Evolutionary conservation across 2,797 vertebrate species (phyloP).

Genomic region (Rhinella marina): DNA sequence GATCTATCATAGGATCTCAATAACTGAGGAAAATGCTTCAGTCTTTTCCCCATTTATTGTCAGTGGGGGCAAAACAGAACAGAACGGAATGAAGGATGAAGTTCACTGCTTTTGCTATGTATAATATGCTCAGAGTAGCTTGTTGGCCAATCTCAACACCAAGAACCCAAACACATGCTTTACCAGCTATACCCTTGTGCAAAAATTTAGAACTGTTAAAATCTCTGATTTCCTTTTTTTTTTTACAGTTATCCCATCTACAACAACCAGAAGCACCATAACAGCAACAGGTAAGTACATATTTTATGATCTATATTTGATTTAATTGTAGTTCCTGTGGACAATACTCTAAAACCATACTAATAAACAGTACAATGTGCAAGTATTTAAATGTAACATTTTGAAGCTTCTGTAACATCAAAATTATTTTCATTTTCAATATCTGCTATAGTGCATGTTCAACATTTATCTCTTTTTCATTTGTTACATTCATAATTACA

Average conservation of each 20-base stretch:
- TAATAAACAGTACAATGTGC: background rate
- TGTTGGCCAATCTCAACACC: no score
- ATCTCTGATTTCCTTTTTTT: background rate
- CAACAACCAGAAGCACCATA: background rate
- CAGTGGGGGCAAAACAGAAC: no score
- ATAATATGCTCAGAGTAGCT: no score
- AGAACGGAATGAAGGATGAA: no score
- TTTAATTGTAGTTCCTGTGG: background rate
- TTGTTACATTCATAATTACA: background rate
- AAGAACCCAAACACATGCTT: no score
- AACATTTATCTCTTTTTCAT: background rate
- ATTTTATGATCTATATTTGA: background rate
- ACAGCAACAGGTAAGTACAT: background rate
- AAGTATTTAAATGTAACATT: background rate
- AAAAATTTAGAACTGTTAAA: background rate
- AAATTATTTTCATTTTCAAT: background rate
- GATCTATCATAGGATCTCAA: no score
- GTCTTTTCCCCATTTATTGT: no score
- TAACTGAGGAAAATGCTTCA: no score
- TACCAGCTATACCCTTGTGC: no score
- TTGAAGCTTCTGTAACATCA: background rate
- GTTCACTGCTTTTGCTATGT: no score
- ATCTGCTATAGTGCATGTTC: background rate
- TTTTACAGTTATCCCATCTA: background rate
- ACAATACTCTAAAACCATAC: background rate